Evolutionary conservation across 2,888 invertebrate genomes (phyloP).

Genomic region (Acanthosepion pharaonis): DNA sequence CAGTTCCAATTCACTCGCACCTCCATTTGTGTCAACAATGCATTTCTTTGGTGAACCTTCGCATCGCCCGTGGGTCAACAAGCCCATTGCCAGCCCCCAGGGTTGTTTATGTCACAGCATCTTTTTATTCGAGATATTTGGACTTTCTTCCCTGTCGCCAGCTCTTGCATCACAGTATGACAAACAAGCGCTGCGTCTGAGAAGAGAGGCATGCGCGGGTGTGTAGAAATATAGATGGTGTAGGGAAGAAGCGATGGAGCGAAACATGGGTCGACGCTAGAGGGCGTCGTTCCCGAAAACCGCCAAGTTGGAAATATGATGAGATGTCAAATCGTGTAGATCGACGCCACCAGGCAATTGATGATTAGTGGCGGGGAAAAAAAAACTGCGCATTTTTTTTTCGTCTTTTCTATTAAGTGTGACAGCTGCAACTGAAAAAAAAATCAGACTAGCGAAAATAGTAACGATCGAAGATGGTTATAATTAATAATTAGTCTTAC

Average conservation of each 20-base stretch:
- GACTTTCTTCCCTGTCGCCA: neutral
- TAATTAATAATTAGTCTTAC: neutral
- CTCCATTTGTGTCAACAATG: neutral
- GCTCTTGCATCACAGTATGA: neutral
- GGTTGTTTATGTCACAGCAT: neutral
- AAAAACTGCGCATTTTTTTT: neutral
- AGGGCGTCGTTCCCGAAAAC: neutral
- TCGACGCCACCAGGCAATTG: neutral
- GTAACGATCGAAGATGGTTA: neutral
- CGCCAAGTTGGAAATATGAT: neutral
- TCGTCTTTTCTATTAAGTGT: neutral
- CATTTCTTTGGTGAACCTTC: neutral
- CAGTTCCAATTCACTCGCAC: neutral
- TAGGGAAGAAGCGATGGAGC: neutral
- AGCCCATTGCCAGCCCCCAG: neutral
- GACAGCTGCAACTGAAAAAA: neutral
- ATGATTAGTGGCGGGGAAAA: neutral
- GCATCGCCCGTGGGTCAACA: neutral
- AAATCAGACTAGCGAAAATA: neutral
- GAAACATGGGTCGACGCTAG: neutral
- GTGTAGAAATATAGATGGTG: neutral
- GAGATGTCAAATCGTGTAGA: neutral
- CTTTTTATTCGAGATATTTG: conserved; percentile 1
- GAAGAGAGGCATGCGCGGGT: neutral
- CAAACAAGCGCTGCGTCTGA: neutral